Evolutionary conservation across 2,113 vertebrate genomes (phyloP).

Genomic region (Cygnus buccinator): DNA sequence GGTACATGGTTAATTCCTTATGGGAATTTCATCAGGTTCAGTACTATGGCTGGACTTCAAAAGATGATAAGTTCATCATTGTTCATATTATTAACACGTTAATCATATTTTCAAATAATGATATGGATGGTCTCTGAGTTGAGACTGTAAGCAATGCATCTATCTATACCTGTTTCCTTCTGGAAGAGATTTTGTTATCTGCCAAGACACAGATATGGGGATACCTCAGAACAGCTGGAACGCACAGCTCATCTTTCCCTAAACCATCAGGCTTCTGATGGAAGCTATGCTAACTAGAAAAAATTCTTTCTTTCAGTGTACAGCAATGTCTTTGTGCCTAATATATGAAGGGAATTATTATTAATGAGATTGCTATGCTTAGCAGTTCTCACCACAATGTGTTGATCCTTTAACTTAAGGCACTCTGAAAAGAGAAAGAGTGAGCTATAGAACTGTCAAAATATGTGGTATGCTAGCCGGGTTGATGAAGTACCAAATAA

Average conservation of each 20-base stretch:
- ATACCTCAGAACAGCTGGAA: not conserved
- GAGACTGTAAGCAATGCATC: not conserved
- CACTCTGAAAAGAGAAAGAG: not conserved
- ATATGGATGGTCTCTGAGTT: not conserved
- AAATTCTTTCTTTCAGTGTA: not conserved
- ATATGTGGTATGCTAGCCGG: not conserved
- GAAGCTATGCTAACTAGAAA: not conserved
- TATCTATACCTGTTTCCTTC: not conserved
- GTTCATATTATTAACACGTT: not conserved
- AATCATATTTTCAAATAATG: not conserved
- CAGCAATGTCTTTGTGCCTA: not conserved
- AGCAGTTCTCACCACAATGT: not conserved
- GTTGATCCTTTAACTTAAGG: not conserved
- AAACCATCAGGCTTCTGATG: not conserved
- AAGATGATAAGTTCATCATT: not conserved
- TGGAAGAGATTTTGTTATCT: not conserved
- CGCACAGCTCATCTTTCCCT: not conserved
- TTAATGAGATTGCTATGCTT: slow-evolving; percentile 20
- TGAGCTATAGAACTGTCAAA: not conserved
- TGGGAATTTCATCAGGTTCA: not conserved
- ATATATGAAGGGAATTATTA: not conserved
- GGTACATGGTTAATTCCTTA: not conserved
- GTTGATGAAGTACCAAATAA: not conserved
- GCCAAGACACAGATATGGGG: not conserved
- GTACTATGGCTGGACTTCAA: not conserved